Evolutionary conservation across 53 echinoderm and acorn worm genomes (phyloP).

Genomic region (Echinometra lucunter): DNA sequence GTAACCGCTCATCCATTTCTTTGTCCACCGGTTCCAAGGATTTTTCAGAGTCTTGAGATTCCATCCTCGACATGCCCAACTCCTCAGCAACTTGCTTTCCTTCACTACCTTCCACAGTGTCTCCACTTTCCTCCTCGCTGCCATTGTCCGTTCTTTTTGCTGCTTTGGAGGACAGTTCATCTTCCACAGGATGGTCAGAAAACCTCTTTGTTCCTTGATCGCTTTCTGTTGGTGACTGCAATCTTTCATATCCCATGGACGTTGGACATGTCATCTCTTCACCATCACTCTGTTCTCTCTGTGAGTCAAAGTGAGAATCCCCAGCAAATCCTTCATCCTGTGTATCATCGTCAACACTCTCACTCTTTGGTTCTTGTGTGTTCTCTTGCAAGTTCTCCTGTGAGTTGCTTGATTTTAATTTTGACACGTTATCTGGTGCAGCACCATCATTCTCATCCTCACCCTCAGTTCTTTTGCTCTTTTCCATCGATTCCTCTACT

Average conservation of each 20-base stretch:
- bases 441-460: not conserved
- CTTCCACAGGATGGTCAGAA: not conserved
- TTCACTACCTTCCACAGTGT: slow-evolving; percentile 54
- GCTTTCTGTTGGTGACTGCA: slow-evolving; percentile 50
- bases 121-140: slow-evolving; percentile 21
- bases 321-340: slow-evolving; percentile 1
- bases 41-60: slow-evolving; percentile 21
- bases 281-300: slow-evolving; percentile 20
- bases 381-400: not conserved
- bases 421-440: slow-evolving; percentile 59
- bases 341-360: slow-evolving; percentile 43
- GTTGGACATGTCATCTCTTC: slow-evolving; percentile 43
- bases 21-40: slow-evolving; percentile 43
- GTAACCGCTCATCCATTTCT: slow-evolving; percentile 65
- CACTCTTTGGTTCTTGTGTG: not conserved
- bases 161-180: slow-evolving; percentile 40
- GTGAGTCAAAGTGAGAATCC: slow-evolving; percentile 19
- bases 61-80: not conserved
- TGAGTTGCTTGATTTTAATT: slow-evolving; percentile 54
- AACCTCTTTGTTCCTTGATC: slow-evolving; percentile 65
- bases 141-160: slow-evolving; percentile 48
- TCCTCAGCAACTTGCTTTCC: not conserved
- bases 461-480: slow-evolving; percentile 48
- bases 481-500: not conserved
- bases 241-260: slow-evolving; percentile 54